Percentiles rank a stretch among this genome's conserved stretches.
phyloP scores from a whole-genome alignment of 2,888 invertebrate genomes.

The Caenorhabditis zanzibari region DNA sequence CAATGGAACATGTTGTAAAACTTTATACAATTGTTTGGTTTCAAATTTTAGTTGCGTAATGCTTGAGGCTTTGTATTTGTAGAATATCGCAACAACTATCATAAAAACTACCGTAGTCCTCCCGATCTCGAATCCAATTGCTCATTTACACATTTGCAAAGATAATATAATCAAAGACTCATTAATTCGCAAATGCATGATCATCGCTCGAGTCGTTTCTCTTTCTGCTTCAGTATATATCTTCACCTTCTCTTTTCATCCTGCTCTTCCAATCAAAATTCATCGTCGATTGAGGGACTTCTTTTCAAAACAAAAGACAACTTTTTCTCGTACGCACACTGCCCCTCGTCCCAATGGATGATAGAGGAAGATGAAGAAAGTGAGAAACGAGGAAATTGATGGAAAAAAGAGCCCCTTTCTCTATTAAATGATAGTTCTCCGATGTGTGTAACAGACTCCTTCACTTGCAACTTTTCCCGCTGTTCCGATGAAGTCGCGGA shows the following conservation, averaged over 20 bases:
- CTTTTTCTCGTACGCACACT: constrained; percentile 37
- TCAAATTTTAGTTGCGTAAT: background rate
- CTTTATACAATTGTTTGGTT: constrained; percentile 38
- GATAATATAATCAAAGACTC: constrained; percentile 39
- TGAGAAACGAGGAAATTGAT: constrained; percentile 32
- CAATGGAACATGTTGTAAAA: constrained; percentile 32
- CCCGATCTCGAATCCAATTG: background rate
- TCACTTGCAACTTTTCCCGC: constrained; percentile 41
- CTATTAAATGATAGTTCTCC: constrained; percentile 58
- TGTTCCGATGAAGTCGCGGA: constrained; percentile 29
- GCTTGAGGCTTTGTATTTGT: background rate
- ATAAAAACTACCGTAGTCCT: constrained; percentile 24
- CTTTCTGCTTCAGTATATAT: constrained; percentile 15
- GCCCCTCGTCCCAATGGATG: constrained; percentile 34
- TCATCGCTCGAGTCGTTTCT: background rate
- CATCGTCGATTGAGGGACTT: constrained; percentile 45
- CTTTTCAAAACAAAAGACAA: constrained; percentile 60
- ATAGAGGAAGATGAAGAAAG: constrained; percentile 28
- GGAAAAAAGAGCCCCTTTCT: constrained; percentile 29
- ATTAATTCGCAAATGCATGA: constrained; percentile 29
- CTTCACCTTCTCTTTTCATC: constrained; percentile 9
- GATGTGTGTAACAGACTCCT: constrained; percentile 42
- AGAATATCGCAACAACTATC: background rate
- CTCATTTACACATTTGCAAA: constrained; percentile 27
- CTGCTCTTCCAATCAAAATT: constrained; percentile 55